Evolutionary conservation across 2,113 vertebrate species (phyloP), one percentile per base, ranked within the genome.

Genomic region (Narcine bancroftii): DNA sequence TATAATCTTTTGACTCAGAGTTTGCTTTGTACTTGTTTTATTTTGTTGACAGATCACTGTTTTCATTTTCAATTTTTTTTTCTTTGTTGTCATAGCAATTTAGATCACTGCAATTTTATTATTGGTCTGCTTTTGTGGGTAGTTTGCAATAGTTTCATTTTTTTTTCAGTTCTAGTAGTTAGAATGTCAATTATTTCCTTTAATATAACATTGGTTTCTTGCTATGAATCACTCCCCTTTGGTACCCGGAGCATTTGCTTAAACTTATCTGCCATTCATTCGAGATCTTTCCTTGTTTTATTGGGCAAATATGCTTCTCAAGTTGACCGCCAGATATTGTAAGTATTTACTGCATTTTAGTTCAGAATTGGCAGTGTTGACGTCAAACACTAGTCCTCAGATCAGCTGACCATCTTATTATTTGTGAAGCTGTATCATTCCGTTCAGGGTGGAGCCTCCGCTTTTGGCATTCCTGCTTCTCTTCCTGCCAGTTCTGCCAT

Each of bases 61-160:
- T 91, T 69, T 65, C 89, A 60, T 87, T 87, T 87, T 87, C 60
- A 29, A 87, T 87, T 87, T 87, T 36, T 87, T 87, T 87, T 36
- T 56, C 56, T 66, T 91, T 91, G 89, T 91, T 91, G 63, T 60
- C 42, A 3, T 33, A 45, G 24, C 42, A 91, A 36, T 91, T 69
- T 91, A 39, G 39, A 69, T 33, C 15, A 26, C 10, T 47, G 42
- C 63, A 69, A 39, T 91, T 69, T 91, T 66, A 69, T 66, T 91
- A 45, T 91, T 91, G 65, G 21, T 33, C 89, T 91, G 24, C 39
- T 69, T 47, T 45, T 91, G 63, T 66, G 39, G 65, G 39, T 29
- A 45, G 89, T 69, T 91, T 69, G 39, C 24, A 47, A 91, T 47
- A 66, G 42, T 33, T 69, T 91, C 63, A 91, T 91, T 56, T 91